Percentiles rank a stretch among this genome's conserved stretches.
Evolutionary conservation across 2,888 invertebrate genomes (phyloP).

Genomic region (Drosophila setosimentum): DNA sequence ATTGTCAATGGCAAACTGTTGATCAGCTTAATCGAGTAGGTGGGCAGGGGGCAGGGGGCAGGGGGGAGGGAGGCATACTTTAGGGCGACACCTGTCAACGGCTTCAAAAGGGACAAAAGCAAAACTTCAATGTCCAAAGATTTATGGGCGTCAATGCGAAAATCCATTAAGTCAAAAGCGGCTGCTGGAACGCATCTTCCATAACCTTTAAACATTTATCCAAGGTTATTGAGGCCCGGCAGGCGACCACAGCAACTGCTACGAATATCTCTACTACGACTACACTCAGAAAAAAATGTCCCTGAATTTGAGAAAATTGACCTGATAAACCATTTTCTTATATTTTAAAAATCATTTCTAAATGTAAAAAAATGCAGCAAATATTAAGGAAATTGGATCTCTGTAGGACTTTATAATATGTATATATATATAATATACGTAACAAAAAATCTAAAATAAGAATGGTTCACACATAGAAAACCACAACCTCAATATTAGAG

Average conservation of each 20-base stretch:
- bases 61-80: not conserved
- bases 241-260: not conserved
- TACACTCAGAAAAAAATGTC: not conserved
- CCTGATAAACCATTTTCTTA: too few species aligned
- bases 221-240: constrained; percentile 71
- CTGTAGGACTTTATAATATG: not conserved
- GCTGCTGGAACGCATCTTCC: constrained; percentile 59
- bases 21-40: constrained; percentile 54
- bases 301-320: not conserved
- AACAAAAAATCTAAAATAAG: not conserved
- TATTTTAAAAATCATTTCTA: too few species aligned
- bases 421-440: too few species aligned
- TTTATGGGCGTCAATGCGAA: constrained; percentile 75
- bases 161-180: constrained; percentile 74
- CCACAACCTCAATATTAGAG: too few species aligned
- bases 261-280: not conserved
- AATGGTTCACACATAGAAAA: too few species aligned
- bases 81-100: constrained; percentile 66
- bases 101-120: constrained; percentile 24
- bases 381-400: not conserved
- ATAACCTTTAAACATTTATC: constrained; percentile 79
- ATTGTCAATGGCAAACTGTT: constrained; percentile 76
- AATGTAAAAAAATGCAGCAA: not conserved
- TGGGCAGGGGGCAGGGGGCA: not conserved
- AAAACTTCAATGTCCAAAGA: constrained; percentile 54